A percentile compares a stretch with the other conserved stretches of the same genome.
Evolutionary conservation across 1,140 invertebrate species (phyloP).

Genomic region (Penaeus chinensis): DNA sequence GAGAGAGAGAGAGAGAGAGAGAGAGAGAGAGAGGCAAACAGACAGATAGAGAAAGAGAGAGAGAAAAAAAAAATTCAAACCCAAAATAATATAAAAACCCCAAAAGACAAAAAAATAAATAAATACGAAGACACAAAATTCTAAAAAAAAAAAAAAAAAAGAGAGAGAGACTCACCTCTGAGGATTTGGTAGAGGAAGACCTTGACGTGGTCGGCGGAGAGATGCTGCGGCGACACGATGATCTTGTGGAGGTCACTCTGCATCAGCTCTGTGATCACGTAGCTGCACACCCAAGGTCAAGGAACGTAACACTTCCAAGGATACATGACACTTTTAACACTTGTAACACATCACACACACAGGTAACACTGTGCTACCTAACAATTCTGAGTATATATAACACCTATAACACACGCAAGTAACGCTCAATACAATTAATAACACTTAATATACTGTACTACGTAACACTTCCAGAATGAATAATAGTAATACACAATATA

Average conservation of each 20-base stretch:
- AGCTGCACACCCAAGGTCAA: conserved; percentile 75
- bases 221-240: conserved; percentile 97
- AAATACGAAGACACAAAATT: conserved; percentile 3
- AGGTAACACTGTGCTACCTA: background rate
- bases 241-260: conserved; percentile 99
- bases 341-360: conserved; percentile 1
- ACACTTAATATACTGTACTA: background rate
- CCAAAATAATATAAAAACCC: background rate
- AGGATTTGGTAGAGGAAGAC: conserved; percentile 99
- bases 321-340: conserved; percentile 2
- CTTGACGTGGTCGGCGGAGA: conserved; percentile 99
- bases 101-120: no score
- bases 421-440: background rate
- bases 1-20: no score
- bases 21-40: no score
- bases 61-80: background rate
- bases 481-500: no score
- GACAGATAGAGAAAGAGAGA: background rate
- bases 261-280: conserved; percentile 98
- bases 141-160: background rate
- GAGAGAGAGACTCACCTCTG: conserved; percentile 79
- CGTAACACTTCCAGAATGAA: background rate
- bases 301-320: conserved; percentile 13
- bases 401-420: background rate
- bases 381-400: conserved; percentile 7